phyloP scores from a whole-genome alignment of 2,888 invertebrate species.

The Drosophila subsilvestris region DNA sequence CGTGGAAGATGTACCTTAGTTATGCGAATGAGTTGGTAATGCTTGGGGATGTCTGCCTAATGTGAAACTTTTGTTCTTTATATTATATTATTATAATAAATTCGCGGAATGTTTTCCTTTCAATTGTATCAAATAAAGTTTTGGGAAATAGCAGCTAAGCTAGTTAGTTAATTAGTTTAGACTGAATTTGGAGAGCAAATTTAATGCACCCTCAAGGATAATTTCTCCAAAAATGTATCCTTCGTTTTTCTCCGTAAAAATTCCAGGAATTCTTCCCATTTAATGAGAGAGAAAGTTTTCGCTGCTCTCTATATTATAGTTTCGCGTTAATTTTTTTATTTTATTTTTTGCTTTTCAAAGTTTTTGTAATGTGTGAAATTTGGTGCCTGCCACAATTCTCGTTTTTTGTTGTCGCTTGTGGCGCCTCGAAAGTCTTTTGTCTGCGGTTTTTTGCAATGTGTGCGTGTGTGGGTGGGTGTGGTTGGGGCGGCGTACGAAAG shows the following conservation, averaged over 20 bases:
- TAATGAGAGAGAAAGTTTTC: neutral
- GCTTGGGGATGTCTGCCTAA: neutral
- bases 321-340: constrained; percentile 2
- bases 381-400: constrained; percentile 19
- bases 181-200: neutral
- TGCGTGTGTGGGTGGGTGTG: neutral
- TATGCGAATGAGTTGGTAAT: neutral
- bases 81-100: no score
- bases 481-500: constrained; percentile 12
- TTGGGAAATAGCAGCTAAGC: no score
- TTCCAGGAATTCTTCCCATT: neutral
- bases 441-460: constrained; percentile 24
- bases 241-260: neutral
- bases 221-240: constrained; percentile 1
- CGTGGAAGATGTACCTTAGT: neutral
- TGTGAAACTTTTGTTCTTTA: no score
- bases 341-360: constrained; percentile 16
- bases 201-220: no score
- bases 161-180: no score
- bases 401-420: constrained; percentile 2
- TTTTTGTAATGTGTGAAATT: constrained; percentile 39
- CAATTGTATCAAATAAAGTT: neutral
- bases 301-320: constrained; percentile 5
- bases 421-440: constrained; percentile 45
- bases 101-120: no score